Base-by-base conservation (phyloP, 2,797 vertebrate genomes). In the Amblyopsis hoosieri region DNA sequence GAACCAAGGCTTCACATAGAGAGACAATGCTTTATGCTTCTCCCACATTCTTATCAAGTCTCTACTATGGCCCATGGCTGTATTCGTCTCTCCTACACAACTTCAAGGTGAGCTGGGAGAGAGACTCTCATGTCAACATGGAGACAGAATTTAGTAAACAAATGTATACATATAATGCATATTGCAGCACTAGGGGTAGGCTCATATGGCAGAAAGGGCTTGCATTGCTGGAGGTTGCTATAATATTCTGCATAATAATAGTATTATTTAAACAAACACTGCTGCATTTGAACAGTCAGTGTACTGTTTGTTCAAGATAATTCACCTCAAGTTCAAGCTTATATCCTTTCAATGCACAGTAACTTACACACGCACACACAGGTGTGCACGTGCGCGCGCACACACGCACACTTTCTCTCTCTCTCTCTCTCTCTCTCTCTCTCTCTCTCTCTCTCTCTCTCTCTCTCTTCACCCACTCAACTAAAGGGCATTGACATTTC, bases 1-100 rank as follows among this genome's bases (percentile, higher is more conserved):
- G 88, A 87, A 82, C 84, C 74, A 76, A 80, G 48, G 83, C 80
- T 75, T 80, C 69, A 63, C 55, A 63, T 29, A 54, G 54, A 57
- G 8, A 62, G 62, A 23, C 74, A 69, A 37, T 45, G 64, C 75
- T 69, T 66, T 73, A 74, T 85, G 86, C 74, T 74, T 83, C 76
- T 74, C 48, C 33, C 53, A 62, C 37, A 72, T 71, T 78, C 75
- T 76, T 78, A 74, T 85, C 66, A 84, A 85, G 79, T 83, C 80
- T 83, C 69, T 83, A 78, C 86, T 85, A 74, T 76, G 79, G 81
- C 85, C 83, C n/a, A 49, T 60, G 80, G 85, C 79, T 69, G 66
- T 61, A 72, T 81, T 73, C 77, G 71, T 64, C 74, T 80, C 81
- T 80, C 17, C 54, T 51, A 23, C 79, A 6, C 37, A 78, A 78